Evolutionary conservation across 2,797 vertebrate species (phyloP).

Genomic region (Hipposideros larvatus): DNA sequence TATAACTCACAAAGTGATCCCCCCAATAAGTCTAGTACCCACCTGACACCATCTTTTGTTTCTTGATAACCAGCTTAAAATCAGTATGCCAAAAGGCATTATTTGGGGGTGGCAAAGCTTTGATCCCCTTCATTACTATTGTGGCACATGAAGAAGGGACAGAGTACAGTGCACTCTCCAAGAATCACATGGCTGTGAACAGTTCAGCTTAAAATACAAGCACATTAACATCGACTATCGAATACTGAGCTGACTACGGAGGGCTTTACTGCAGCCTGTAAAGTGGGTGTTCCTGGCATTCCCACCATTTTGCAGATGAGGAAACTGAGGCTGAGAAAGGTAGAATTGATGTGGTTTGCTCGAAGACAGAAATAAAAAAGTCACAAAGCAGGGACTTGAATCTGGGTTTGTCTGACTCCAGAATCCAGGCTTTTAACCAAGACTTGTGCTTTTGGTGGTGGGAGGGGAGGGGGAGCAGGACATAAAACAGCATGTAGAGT

Average conservation of each 20-base stretch:
- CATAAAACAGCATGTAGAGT: neutral
- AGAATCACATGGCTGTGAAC: neutral
- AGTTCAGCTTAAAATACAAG: neutral
- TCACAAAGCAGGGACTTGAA: neutral
- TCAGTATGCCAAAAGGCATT: neutral
- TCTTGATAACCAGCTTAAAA: neutral
- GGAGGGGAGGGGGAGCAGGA: neutral
- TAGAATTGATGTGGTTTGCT: neutral
- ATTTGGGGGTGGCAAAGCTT: neutral
- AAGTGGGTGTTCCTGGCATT: neutral
- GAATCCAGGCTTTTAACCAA: conserved; percentile 23
- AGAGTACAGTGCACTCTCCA: neutral
- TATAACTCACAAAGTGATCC: neutral
- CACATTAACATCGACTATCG: neutral
- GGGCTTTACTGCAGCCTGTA: neutral
- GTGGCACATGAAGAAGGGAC: neutral
- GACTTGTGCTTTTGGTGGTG: neutral
- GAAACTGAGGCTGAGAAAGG: neutral
- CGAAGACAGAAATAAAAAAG: neutral
- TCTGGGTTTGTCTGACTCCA: neutral
- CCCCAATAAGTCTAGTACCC: neutral
- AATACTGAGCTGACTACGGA: too few relatives aligned
- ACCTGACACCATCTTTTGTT: neutral
- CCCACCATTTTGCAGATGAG: neutral
- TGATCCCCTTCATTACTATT: neutral